Evolutionary conservation across 2,113 vertebrate genomes (phyloP), one percentile per base, ranked within the genome.

Genomic region (Ailurus styani): DNA sequence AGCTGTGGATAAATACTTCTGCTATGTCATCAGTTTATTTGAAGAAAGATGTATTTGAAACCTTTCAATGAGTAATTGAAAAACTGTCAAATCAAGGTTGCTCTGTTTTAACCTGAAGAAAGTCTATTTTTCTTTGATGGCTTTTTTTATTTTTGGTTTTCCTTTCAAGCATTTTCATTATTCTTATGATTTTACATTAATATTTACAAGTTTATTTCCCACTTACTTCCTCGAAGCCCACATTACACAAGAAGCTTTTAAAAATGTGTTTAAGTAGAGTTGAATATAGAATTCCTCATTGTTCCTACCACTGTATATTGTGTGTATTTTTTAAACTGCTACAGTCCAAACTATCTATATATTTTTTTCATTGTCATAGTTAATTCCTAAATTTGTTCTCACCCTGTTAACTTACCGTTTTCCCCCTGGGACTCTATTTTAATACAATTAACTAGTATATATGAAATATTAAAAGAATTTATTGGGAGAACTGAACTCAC

Each of bases 401-500:
- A 62, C 3, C 3, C 9, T 64, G 21, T 42, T 50, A 96, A 77
- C 0, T 31, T 73, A 54, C 42, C 12, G 79, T 73, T 84, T 82
- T 8, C 47, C 34, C 34, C 1, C 25, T 85, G 17, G 34, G 52
- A 85, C n/a, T 52, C 27, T 87, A 7, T 86, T 91, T 88, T 6
- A 50, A 83, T 90, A 82, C 50, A 96, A 40, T 87, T 6, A 79
- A 75, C 60, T 72, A 81, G 7, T 12, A 37, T 27, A 25, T 34
- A 40, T 54, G 12, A 87, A 79, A 37, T 17, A 52, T 47, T 89
- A 47, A 73, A 87, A 90, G 3, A n/a, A 75, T 55, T 64, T 47
- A 82, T 27, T 50, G 8, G 17, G 0, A 40, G 60, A 0, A 4
- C 2, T 93, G 13, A 97, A 95, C 96, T 97, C 95, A 99, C 98